Evolutionary conservation across 2,113 vertebrate genomes (phyloP).

Genomic region (Phyllostomus hastatus): DNA sequence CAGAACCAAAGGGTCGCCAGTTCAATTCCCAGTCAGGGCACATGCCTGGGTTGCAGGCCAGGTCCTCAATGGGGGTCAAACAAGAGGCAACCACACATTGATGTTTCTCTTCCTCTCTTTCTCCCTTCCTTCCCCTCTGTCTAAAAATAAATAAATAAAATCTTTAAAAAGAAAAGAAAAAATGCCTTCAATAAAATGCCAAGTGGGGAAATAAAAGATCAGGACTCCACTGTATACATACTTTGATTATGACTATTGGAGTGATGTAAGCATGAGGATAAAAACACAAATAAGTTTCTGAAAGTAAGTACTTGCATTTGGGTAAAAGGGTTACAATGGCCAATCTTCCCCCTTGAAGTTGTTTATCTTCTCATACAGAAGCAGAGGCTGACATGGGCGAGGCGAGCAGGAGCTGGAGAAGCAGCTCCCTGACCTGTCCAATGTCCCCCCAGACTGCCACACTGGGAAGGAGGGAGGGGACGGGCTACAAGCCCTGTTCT

Average conservation of each 20-base stretch:
- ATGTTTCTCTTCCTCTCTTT: too few species aligned
- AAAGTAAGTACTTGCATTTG: background rate
- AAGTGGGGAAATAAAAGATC: background rate
- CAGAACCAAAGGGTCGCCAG: too few species aligned
- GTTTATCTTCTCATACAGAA: background rate
- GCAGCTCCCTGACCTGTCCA: background rate
- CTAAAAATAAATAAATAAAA: too few species aligned
- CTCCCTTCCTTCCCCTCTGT: too few species aligned
- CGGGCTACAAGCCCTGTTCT: too few species aligned
- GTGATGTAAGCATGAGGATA: background rate
- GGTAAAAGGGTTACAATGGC: background rate
- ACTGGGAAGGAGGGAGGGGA: too few species aligned
- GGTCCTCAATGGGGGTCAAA: too few species aligned
- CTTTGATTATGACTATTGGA: background rate
- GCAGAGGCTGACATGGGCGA: background rate
- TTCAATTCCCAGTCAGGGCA: too few species aligned
- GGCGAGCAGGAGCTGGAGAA: background rate
- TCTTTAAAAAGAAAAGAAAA: background rate
- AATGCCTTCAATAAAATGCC: conserved; percentile 26
- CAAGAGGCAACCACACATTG: too few species aligned
- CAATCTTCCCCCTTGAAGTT: background rate
- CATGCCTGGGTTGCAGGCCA: too few species aligned
- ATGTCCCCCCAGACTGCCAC: background rate
- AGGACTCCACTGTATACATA: background rate
- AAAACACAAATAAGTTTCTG: conserved; percentile 25